Conservation (phyloP, 2,888 invertebrate species). For the Dynastes tityus region DNA sequence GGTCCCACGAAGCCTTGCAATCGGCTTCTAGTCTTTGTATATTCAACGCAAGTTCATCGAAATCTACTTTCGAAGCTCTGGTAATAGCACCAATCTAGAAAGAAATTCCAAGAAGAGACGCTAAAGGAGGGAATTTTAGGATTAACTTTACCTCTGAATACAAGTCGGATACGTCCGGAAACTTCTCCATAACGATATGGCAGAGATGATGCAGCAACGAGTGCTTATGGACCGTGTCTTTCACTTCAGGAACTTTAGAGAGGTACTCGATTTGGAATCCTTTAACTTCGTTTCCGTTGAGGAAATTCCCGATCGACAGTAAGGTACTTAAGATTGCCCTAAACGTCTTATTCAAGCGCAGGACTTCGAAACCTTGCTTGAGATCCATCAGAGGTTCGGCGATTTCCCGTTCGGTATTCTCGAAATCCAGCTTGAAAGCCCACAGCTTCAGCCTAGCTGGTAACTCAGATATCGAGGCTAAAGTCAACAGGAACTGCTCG, state of each 20-base stretch:
- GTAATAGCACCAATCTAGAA: constrained; percentile 89
- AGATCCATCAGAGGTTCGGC: constrained; percentile 99
- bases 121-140: background rate
- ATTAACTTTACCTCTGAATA: constrained; percentile 88
- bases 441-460: constrained; percentile 94
- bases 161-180: constrained; percentile 95
- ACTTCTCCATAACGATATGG: constrained; percentile 97
- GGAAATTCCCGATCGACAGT: constrained; percentile 95
- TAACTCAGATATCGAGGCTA: constrained; percentile 96
- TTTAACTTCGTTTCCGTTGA: constrained; percentile 93
- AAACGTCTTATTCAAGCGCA: constrained; percentile 95
- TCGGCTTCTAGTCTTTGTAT: constrained; percentile 92
- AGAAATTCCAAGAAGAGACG: constrained; percentile 6
- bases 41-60: constrained; percentile 90
- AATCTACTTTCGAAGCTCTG: constrained; percentile 94
- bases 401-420: constrained; percentile 97
- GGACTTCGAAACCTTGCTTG: constrained; percentile 94
- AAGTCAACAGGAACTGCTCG: constrained; percentile 97
- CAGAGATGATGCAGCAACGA: constrained; percentile 97
- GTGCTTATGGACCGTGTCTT: constrained; percentile 99
- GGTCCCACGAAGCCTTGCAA: constrained; percentile 98
- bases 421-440: constrained; percentile 99
- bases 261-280: constrained; percentile 99
- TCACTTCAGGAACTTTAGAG: constrained; percentile 97
- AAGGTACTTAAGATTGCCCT: constrained; percentile 94